Percentiles rank a stretch among this genome's conserved stretches.
These are phyloP conservation scores for Fukomys damarensis DNA, from an alignment of 2,113 vertebrate genomes.

Conservation along the genomic window DNA sequence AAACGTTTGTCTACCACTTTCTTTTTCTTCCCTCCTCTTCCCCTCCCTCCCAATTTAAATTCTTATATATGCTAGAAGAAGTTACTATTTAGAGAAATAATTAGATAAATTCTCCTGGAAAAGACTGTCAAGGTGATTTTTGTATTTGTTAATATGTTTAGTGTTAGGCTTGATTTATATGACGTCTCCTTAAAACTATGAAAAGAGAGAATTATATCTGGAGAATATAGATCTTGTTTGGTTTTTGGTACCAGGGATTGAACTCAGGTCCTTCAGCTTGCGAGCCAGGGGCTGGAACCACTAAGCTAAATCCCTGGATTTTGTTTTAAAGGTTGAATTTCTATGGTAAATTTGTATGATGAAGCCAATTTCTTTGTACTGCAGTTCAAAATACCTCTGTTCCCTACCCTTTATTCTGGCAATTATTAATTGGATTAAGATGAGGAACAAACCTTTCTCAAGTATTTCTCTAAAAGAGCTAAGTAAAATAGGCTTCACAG, in stretches of 20 bases:
- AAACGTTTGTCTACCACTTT: background rate
- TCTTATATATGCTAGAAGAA: background rate
- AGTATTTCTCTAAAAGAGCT: slow-evolving; percentile 43
- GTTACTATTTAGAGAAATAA: slow-evolving; percentile 5
- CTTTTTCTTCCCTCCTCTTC: background rate
- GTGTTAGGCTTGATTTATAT: background rate
- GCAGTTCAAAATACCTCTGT: background rate
- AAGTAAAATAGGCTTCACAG: background rate
- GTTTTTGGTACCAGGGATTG: no score
- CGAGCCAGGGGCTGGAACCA: no score
- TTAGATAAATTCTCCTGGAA: background rate
- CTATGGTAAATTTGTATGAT: background rate
- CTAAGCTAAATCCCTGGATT: no score
- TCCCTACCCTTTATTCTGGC: background rate
- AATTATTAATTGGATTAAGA: slow-evolving; percentile 19
- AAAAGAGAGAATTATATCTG: background rate
- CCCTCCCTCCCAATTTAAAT: background rate
- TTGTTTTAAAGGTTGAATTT: slow-evolving; percentile 34
- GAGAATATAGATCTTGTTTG: slow-evolving; percentile 24
- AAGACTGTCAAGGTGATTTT: background rate
- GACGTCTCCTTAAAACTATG: background rate
- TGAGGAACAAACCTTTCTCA: slow-evolving; percentile 29
- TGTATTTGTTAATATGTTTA: slow-evolving; percentile 23
- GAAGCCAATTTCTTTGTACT: background rate
- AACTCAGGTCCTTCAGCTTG: no score